Base-by-base conservation (phyloP, 2,113 vertebrate species). In the Pluvialis apricaria region DNA sequence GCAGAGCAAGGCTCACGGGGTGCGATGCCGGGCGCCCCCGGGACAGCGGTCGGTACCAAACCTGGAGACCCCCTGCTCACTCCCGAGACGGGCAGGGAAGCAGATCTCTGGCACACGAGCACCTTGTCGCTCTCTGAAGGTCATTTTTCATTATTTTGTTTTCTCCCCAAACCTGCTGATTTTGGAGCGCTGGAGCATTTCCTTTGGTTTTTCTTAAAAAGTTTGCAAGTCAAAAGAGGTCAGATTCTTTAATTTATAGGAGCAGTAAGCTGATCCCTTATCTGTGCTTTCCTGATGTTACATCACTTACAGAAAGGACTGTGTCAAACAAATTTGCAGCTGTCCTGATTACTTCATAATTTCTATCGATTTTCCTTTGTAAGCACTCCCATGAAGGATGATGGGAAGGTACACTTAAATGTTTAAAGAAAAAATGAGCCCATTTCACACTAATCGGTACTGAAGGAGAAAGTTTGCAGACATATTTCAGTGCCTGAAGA, bases 11-110 rank as follows among this genome's bases (percentile, higher is more conserved):
- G 44, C 18, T 58, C 5, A 5, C 5, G 9, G 40, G 16, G 5
- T 40, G 36, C 1, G 1, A 25, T 3, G 11, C 49, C 0, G 0
- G 13, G 21, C 25, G 49, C 49, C 5, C 5, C 49, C 12, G 22
- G 49, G 49, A 51, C 49, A 51, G 49, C 49, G 22, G 49, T 25
- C 11, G 49, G 49, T 11, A 26, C 60, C 60, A 61, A 40, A 26
- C 52, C 52, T 7, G 36, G 28, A 16, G 40, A 49, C 52, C 29
- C 52, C 61, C 32, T 18, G 32, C 77, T 58, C 15, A 3, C 36
- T 44, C 58, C 45, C 1, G 15, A 38, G 15, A 18, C 0, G 1
- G 44, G 45, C 60, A 65, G 45, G 68, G 68, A 54, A 25, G 45
- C 47, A 19, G 45, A 54, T 19, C 69, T 28, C 61, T 5, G 31